A percentile compares a stretch with the other conserved stretches of the same genome.
These are phyloP conservation scores for Pedionomus torquatus DNA, from an alignment of 2,113 vertebrate species.

Conservation along the genomic window DNA sequence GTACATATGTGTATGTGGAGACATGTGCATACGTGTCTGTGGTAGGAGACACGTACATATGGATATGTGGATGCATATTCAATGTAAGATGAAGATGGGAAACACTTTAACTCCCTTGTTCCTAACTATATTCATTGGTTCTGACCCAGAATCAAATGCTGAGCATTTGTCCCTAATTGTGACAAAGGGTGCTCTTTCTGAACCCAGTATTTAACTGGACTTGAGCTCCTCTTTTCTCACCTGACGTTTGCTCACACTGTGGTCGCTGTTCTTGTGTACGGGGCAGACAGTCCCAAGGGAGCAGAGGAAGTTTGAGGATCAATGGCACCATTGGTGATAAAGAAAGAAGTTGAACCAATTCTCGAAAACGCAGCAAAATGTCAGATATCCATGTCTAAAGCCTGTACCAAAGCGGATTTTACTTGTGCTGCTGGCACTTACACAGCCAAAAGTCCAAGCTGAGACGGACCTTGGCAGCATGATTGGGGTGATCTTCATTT, in stretches of 20 bases:
- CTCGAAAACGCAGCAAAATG: background rate
- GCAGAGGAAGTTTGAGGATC: background rate
- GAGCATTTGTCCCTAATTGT: background rate
- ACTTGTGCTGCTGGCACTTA: constrained; percentile 37
- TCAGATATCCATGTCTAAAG: background rate
- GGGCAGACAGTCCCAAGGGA: background rate
- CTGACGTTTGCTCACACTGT: accelerated
- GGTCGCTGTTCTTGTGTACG: background rate
- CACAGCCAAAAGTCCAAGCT: background rate
- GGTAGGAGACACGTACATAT: accelerated
- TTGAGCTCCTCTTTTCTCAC: background rate
- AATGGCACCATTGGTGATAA: background rate
- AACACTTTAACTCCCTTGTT: background rate
- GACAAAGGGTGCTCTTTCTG: background rate
- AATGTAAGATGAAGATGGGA: accelerated
- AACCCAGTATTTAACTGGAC: background rate
- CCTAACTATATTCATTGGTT: background rate
- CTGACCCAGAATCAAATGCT: background rate
- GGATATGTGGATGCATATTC: accelerated
- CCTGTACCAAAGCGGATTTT: background rate
- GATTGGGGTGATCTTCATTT: constrained; percentile 58
- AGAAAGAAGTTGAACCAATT: background rate
- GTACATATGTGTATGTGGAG: accelerated
- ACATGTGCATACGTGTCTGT: no score
- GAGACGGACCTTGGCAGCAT: constrained; percentile 59